These are phyloP conservation scores for Potamarius usumacintae DNA, from an alignment of 2,113 vertebrate species.

Conservation along the genomic window DNA sequence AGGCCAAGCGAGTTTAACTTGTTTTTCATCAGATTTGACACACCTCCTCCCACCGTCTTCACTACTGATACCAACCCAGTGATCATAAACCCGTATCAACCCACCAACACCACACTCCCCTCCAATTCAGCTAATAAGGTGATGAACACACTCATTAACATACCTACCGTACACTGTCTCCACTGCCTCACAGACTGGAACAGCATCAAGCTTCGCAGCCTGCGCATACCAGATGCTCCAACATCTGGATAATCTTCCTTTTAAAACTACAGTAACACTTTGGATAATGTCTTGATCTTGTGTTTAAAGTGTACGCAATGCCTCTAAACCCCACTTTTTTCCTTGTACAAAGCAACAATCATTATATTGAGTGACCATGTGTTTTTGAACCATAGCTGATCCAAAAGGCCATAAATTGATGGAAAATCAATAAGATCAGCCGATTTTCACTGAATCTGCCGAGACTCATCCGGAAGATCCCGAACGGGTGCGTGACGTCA, in stretches of 20 bases:
- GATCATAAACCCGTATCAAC: not conserved
- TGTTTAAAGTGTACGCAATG: not conserved
- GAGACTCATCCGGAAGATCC: too few relatives aligned
- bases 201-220: not conserved
- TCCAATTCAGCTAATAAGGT: not conserved
- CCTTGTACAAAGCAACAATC: too few relatives aligned
- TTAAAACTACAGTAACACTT: not conserved
- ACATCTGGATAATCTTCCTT: not conserved
- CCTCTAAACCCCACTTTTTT: too few relatives aligned
- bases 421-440: too few relatives aligned
- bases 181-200: not conserved
- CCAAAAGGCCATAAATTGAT: too few relatives aligned
- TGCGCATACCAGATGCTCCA: not conserved
- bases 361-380: too few relatives aligned
- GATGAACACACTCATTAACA: not conserved
- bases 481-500: too few relatives aligned
- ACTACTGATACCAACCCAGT: not conserved
- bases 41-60: not conserved
- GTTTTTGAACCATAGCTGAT: too few relatives aligned
- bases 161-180: too few relatives aligned
- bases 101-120: not conserved
- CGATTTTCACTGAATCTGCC: too few relatives aligned
- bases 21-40: not conserved
- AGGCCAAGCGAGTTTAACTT: not conserved
- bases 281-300: not conserved